Evolutionary conservation across 1,140 invertebrate genomes (phyloP), one percentile per base, ranked within the genome.

Genomic region (Leptestheria dahalacensis): DNA sequence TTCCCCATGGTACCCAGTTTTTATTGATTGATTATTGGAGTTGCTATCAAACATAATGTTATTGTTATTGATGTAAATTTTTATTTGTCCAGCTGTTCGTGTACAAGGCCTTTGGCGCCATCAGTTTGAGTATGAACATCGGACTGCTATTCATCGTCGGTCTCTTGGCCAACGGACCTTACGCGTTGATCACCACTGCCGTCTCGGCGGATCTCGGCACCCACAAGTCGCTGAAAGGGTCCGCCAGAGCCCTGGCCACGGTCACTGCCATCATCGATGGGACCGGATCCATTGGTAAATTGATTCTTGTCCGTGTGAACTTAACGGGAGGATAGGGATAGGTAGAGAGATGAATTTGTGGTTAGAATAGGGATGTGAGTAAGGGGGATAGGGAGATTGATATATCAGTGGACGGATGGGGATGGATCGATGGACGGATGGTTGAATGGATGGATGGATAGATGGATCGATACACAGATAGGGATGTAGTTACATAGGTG

Each of bases 251-350:
- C 10, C 71, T 97, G 49, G 91, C 93, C 2, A 97, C 93, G 1
- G 93, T 97, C 0, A 92, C 93, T 12, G 89, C 93, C 11, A 95
- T 97, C 64, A 96, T 97, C 58, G 94, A 97, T 74, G 93, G 93
- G 29, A 97, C 91, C 2, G 92, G 92, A 1, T 93, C 89, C 56
- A 84, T 94, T 58, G 86, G 84, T 85, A 66, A 55, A 33, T 28
- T n/a, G n/a, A n/a, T n/a, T n/a, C n/a, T n/a, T n/a, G n/a, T n/a
- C n/a, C n/a, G n/a, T n/a, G n/a, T n/a, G n/a, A n/a, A n/a, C n/a
- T n/a, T n/a, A n/a, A n/a, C n/a, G n/a, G n/a, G n/a, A n/a, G n/a
- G n/a, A n/a, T n/a, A n/a, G n/a, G n/a, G n/a, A n/a, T n/a, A n/a
- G n/a, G n/a, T n/a, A n/a, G n/a, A n/a, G n/a, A n/a, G n/a, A n/a